Base-by-base conservation (phyloP, 2,797 vertebrate species). In the Miichthys miiuy region DNA sequence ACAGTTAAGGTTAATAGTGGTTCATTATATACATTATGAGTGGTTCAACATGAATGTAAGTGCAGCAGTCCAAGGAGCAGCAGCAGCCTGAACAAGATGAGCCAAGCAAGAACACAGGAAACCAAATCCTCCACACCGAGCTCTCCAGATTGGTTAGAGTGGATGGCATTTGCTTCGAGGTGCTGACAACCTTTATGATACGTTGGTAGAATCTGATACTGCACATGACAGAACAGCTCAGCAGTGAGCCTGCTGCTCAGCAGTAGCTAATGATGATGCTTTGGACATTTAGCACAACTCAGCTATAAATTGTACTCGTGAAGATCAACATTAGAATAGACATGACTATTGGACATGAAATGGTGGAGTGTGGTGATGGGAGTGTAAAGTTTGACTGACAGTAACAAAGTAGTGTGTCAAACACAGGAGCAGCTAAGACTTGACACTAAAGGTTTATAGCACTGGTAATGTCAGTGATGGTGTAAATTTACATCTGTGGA, bases 151-250 rank as follows among this genome's bases (percentile, higher is more conserved):
- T 38, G 23, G 63, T 72, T 61, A 51, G 75, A 72, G 54, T 46
- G 20, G 56, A 73, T 41, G 54, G 71, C 48, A 23, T 78, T 47
- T 20, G 52, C 46, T 30, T 11, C 4, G 42, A 80, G 89, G 86
- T 51, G 92, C 27, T 89, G 91, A 93, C 87, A 90, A 52, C 71
- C 52, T 91, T 91, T 87, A 93, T 90, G 88, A 89, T 81, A 81
- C 92, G 91, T 92, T 90, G 82, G 79, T 84, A 73, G 87, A 91
- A 92, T 85, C 42, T 70, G 91, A 93, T 90, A 84, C 76, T 23
- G n/a, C n/a, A 56, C 81, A 30, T 17, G 75, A 83, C 48, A 79
- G 73, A 75, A 75, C 85, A 88, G 84, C 88, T 87, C 65, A 78
- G 73, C 50, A 17, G 44, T 4, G 11, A 34, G 25, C n/a, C 44